These are phyloP conservation scores for Plectropomus leopardus DNA, from an alignment of 2,113 vertebrate genomes.

Conservation along the genomic window DNA sequence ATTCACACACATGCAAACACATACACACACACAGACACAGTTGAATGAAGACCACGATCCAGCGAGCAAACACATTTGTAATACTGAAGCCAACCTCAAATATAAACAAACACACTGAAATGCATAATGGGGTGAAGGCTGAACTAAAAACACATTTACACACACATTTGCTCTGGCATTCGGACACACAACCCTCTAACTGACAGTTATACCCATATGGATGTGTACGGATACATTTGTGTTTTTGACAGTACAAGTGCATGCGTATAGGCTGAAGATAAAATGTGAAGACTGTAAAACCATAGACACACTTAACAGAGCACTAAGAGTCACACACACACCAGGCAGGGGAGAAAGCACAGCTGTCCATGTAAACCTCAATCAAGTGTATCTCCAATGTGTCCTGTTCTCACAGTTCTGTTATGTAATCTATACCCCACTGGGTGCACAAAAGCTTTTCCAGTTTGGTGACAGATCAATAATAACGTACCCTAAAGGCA, in stretches of 20 bases:
- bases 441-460: neutral
- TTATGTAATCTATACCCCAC: neutral
- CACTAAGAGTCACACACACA: neutral
- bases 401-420: neutral
- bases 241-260: conserved; percentile 2
- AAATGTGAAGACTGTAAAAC: neutral
- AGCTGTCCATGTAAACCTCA: too few species aligned
- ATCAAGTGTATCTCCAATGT: too few species aligned
- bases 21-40: conserved; percentile 35
- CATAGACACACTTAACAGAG: neutral
- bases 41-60: conserved; percentile 59
- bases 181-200: neutral
- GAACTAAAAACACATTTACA: conserved; percentile 31
- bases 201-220: neutral
- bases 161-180: neutral
- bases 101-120: conserved; percentile 69
- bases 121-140: conserved; percentile 50
- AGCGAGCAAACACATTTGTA: conserved; percentile 53
- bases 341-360: neutral
- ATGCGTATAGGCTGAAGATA: neutral
- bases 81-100: conserved; percentile 57
- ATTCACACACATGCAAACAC: conserved; percentile 58
- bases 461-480: conserved; percentile 5
- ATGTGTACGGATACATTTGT: neutral
- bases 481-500: neutral